Evolutionary conservation across 2,888 invertebrate species (phyloP), one percentile per base, ranked within the genome.

Genomic region (Yponomeuta sedellus): DNA sequence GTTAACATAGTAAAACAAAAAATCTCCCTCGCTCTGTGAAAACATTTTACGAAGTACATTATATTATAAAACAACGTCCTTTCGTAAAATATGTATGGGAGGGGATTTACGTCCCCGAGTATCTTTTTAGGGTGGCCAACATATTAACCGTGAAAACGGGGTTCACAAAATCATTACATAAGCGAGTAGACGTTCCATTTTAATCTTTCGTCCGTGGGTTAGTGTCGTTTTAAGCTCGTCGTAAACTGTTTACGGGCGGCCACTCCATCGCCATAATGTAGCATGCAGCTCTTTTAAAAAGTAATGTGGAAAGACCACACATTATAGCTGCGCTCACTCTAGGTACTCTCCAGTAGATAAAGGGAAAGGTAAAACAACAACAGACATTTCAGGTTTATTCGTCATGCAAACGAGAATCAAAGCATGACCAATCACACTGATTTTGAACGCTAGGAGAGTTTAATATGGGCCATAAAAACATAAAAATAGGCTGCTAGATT

Each of bases 101-200:
- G 16, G 44, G 44, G 44, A 52, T 52, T 52, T 52, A 52, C 16
- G 44, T 52, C 44, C 44, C 44, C 16, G 44, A 52, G 44, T 52
- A 52, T 52, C 44, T 52, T 52, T 52, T 52, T 52, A 52, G 44
- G 44, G 44, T 52, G 2, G 44, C 44, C 44, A 52, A 52, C 44
- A 52, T 59, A 59, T 22, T 22, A 59, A 59, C 22, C 62, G 28
- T 40, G 19, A 39, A 62, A 62, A 19, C 34, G 39, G 28, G 62
- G 39, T 62, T 62, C 62, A 62, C 34, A 62, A 39, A 62, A 40
- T 34, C 34, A 40, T 39, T 44, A 34, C 34, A 5, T 34, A 64
- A 40, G 44, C 52, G 20, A 88, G 87, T 86, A 88, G 88, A 90
- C 88, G 88, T 85, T 84, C 85, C 86, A 88, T 88, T 87, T 87